A percentile compares a stretch with the other conserved stretches of the same genome.
phyloP scores from a whole-genome alignment of 1,140 invertebrate genomes.

The Papilio helenus region DNA sequence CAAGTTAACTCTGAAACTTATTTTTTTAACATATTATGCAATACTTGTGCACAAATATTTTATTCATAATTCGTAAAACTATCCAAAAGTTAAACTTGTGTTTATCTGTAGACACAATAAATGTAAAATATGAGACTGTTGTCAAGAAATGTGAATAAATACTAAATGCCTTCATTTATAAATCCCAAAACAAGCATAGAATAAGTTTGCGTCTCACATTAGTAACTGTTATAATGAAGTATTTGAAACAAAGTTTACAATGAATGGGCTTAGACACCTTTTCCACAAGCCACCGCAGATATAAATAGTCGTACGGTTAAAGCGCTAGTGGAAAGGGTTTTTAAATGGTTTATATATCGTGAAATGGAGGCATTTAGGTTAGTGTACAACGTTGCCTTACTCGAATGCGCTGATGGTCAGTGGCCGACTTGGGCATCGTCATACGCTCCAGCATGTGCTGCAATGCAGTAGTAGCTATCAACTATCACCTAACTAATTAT shows the following conservation, averaged over 20 bases:
- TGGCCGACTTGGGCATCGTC: conserved; percentile 92
- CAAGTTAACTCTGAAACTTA: not conserved
- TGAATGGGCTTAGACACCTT: conserved; percentile 1
- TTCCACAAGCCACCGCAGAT: not conserved
- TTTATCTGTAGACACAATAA: not conserved
- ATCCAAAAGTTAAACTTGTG: not conserved
- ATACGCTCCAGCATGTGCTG: conserved; percentile 95
- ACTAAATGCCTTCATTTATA: conserved; percentile 70
- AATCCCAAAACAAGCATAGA: conserved; percentile 39
- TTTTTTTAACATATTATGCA: no score
- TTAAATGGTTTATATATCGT: conserved; percentile 2
- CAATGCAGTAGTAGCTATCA: conserved; percentile 79
- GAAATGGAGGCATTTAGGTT: conserved; percentile 69
- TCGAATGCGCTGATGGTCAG: conserved; percentile 94
- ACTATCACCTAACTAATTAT: conserved; percentile 44
- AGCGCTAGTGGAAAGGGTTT: conserved; percentile 9
- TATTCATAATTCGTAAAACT: not conserved
- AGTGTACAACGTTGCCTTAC: conserved; percentile 87
- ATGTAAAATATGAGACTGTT: not conserved
- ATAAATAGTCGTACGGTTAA: not conserved
- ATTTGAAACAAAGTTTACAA: conserved; percentile 27
- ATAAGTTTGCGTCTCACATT: conserved; percentile 16
- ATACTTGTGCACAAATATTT: not conserved
- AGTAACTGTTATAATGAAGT: conserved; percentile 39
- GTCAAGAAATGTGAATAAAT: conserved; percentile 46